These are phyloP conservation scores for Dromaius novaehollandiae DNA, from an alignment of 2,113 vertebrate genomes.

Conservation along the genomic window DNA sequence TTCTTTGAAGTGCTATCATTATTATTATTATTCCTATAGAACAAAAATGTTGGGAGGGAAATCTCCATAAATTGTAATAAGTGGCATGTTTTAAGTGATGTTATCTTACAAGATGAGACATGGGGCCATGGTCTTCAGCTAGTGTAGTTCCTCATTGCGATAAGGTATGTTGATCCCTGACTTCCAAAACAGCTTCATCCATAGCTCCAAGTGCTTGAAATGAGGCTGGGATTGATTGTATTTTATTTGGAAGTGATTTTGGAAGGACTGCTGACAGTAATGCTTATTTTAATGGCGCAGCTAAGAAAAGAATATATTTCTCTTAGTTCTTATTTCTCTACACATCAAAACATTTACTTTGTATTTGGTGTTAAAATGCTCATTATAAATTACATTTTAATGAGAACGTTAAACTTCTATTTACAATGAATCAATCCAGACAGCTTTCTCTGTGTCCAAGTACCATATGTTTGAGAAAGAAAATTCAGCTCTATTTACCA, in stretches of 20 bases:
- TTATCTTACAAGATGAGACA: neutral
- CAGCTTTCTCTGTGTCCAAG: neutral
- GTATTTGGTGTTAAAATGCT: neutral
- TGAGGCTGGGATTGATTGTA: neutral
- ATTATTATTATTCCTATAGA: neutral
- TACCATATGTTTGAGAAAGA: neutral
- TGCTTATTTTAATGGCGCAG: neutral
- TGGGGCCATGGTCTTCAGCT: neutral
- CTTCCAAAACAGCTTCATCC: neutral
- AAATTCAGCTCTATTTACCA: neutral
- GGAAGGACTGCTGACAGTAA: constrained; percentile 11
- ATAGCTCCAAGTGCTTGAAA: neutral
- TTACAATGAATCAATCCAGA: constrained; percentile 11
- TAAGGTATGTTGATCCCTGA: neutral
- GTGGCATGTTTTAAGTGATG: neutral
- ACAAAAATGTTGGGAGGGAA: neutral
- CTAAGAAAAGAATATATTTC: neutral
- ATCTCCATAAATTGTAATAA: neutral
- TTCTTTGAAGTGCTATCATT: neutral
- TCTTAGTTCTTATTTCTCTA: neutral
- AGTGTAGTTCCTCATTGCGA: rapidly evolving
- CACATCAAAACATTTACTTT: neutral
- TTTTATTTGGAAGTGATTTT: neutral
- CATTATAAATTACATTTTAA: neutral
- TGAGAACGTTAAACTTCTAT: neutral